Evolutionary conservation across 2,113 vertebrate genomes (phyloP).

Genomic region (Rhea pennata): DNA sequence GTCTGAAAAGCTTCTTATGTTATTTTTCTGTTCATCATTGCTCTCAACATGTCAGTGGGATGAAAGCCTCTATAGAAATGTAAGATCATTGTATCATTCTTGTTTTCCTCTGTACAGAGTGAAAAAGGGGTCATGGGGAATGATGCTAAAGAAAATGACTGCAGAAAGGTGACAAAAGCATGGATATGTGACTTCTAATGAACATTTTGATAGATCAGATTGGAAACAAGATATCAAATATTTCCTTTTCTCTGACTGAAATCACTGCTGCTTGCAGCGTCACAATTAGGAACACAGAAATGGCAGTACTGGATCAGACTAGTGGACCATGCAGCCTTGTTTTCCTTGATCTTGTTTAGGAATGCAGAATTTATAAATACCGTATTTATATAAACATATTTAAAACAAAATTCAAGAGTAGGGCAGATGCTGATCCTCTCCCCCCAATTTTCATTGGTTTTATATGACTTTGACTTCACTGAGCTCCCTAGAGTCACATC

Average conservation of each 20-base stretch:
- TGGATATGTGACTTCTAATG: neutral
- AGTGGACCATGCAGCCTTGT: neutral
- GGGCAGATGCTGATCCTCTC: neutral
- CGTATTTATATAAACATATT: neutral
- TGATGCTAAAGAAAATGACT: neutral
- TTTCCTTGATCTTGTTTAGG: neutral
- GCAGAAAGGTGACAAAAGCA: neutral
- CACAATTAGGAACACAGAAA: neutral
- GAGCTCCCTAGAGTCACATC: neutral
- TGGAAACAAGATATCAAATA: neutral
- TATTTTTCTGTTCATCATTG: constrained; percentile 45
- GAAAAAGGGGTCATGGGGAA: constrained; percentile 29
- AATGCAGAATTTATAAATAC: fast-evolving
- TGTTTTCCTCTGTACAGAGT: constrained; percentile 36
- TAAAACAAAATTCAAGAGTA: neutral
- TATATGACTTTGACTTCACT: neutral
- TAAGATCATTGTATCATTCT: constrained; percentile 44
- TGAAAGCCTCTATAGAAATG: constrained; percentile 45
- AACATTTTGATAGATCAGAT: neutral
- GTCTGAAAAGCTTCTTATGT: constrained; percentile 33
- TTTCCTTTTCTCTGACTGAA: neutral
- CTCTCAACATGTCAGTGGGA: constrained; percentile 45
- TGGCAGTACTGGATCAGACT: fast-evolving
- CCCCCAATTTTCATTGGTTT: neutral
- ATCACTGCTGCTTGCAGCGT: neutral